Evolutionary conservation across 2,888 invertebrate species (phyloP), one percentile per base, ranked within the genome.

Genomic region (Eilema griseolum): DNA sequence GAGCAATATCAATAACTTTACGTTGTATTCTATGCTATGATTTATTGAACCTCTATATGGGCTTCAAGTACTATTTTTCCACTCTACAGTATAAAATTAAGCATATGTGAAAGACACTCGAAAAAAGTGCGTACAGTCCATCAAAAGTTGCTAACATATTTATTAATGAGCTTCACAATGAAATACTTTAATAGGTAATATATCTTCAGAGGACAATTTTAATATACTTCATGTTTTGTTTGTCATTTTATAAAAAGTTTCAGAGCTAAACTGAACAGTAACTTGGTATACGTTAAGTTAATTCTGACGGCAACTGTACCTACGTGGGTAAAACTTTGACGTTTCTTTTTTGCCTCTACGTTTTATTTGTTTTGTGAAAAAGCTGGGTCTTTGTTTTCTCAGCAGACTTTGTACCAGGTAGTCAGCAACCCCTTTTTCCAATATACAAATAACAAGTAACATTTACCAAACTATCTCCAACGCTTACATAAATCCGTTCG

Each of bases 401-500:
- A 68, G 71, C 74, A 77, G 73, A 63, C 74, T 71, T 68, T 67
- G 68, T 82, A 79, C 70, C 85, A 86, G 86, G 84, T 86, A 87
- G 75, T 66, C 74, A 79, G 80, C 76, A 81, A 81, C 83, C 84
- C 76, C 88, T 89, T 85, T 85, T 79, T 75, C 81, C 85, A 83
- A 85, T 87, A 86, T 82, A 74, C 70, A 82, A 84, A 85, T 85
- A 88, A 86, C 83, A 86, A 84, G 79, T 81, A 81, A 78, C 82
- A 80, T 79, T 82, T 82, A 71, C 80, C 77, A 79, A 82, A 81
- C 79, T 83, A 78, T 79, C 69, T 73, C 68, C 75, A 69, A 80
- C 77, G 74, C 75, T 71, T 77, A 77, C 68, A 76, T 83, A 83
- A 83, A 86, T 83, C 82, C 76, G 69, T 81, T 79, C 77, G 61